Base-by-base conservation (phyloP, 2,113 vertebrate genomes). In the Bubo scandiacus region DNA sequence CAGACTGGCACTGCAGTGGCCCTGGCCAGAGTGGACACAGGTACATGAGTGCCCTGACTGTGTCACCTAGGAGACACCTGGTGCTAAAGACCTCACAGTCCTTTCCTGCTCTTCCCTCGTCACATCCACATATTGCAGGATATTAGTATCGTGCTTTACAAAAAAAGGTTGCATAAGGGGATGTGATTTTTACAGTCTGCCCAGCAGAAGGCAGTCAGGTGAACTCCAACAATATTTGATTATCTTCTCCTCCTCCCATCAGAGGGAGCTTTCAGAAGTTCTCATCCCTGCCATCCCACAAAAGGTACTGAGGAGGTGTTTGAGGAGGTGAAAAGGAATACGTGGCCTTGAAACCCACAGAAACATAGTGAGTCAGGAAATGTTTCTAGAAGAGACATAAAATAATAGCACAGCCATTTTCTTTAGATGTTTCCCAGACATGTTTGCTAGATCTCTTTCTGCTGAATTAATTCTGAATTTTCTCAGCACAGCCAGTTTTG, bases 101-200 rank as follows among this genome's bases (percentile, higher is more conserved):
- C 26, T 58, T n/a, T 66, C 72, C 55, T 51, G 32, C 36, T 49
- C 26, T 67, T 40, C 52, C 54, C 54, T 20, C 17, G 10, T 27
- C 36, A 43, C 42, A 7, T 13, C 30, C 5, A 36, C 4, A 0
- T 26, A 4, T 6, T 42, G 43, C 26, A 10, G 72, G 32, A 15
- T 16, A 8, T 18, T 13, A 25, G 21, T 27, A 16, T 10, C 21
- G 30, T 55, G 63, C 15, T 36, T 52, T 49, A 43, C 23, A 34
- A 40, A 61, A 42, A 10, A 18, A 32, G 23, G 68, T 15, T 72
- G 11, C 4, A 1, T 49, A 27, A 61, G 32, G 27, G 42, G 38
- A 10, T 32, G 79, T 26, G 75, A 77, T 77, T 72, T 72, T 66
- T 52, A 49, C 58, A 42, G 12, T 0, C 12, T 73, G 58, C 29